Conservation (phyloP, 2,888 invertebrate species). For the Argynnis bischoffii region DNA sequence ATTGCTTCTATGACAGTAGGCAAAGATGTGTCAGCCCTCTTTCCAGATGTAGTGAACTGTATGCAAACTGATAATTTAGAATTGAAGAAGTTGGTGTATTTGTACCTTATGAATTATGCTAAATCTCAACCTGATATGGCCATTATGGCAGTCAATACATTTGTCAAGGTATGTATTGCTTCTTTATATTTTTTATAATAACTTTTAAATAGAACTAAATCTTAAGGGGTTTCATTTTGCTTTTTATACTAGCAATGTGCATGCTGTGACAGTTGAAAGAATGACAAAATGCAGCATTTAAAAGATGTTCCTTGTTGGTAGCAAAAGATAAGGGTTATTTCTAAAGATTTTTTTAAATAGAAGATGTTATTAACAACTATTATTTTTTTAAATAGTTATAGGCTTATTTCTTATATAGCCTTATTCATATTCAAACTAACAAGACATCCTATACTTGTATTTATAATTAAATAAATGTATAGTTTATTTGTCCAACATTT, state of each 20-base stretch:
- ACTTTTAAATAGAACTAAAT: conserved; percentile 32
- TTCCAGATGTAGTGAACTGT: conserved; percentile 99
- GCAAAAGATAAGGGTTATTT: neutral
- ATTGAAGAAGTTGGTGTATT: conserved; percentile 98
- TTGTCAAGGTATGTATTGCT: conserved; percentile 92
- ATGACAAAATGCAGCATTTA: conserved; percentile 29
- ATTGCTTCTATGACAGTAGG: conserved; percentile 99
- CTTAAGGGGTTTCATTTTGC: conserved; percentile 33
- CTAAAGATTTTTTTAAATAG: no score
- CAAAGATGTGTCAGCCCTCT: conserved; percentile 98
- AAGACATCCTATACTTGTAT: no score
- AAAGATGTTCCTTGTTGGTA: conserved; percentile 31
- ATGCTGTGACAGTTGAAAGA: conserved; percentile 34
- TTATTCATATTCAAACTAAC: no score
- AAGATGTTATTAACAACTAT: no score
- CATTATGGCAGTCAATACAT: conserved; percentile 99
- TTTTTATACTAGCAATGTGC: conserved; percentile 41
- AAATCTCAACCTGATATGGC: conserved; percentile 99
- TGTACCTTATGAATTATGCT: conserved; percentile 99
- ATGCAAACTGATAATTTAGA: conserved; percentile 99
- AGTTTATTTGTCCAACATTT: conserved; percentile 25
- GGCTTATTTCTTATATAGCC: no score
- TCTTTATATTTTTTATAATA: conserved; percentile 7
- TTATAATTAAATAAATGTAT: no score
- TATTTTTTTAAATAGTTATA: no score